Evolutionary conservation across 53 echinoderm and acorn worm species (phyloP).

Genomic region (Arbacia lixula): DNA sequence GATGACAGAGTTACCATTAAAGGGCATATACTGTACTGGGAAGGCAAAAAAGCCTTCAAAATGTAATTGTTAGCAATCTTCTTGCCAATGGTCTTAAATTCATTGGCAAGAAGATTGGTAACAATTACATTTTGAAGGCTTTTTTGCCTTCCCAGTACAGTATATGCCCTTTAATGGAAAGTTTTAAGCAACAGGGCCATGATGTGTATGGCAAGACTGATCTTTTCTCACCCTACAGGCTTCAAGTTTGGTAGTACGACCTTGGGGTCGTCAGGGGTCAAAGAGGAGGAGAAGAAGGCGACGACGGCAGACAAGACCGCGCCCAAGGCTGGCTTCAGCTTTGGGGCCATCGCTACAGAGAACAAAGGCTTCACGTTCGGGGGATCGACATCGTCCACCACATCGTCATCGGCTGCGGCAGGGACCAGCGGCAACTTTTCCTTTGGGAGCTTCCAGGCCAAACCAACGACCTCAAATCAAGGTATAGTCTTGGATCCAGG

Average conservation of each 20-base stretch:
- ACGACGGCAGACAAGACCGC: not conserved
- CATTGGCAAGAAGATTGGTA: no score
- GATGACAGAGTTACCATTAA: no score
- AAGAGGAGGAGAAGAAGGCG: not conserved
- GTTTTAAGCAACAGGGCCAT: no score
- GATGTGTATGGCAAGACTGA: no score
- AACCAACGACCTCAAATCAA: not conserved
- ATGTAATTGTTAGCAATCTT: no score
- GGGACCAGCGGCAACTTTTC: not conserved
- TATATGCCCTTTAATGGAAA: no score
- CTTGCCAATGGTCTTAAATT: no score
- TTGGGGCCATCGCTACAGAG: not conserved
- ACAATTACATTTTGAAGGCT: no score
- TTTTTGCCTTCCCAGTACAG: no score
- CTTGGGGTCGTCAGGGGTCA: not conserved
- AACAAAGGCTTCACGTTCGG: conserved; percentile 20
- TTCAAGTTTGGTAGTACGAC: conserved; percentile 31
- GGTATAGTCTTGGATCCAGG: not conserved
- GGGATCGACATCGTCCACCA: not conserved
- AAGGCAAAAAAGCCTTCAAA: no score
- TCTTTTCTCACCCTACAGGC: no score
- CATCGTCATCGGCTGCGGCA: not conserved
- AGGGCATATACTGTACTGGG: no score
- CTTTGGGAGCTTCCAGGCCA: conserved; percentile 2
- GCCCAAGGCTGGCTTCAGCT: conserved; percentile 16